Percentiles rank a stretch among this genome's conserved stretches.
These are phyloP conservation scores for Pteronotus mesoamericanus DNA, from an alignment of 2,797 vertebrate genomes.

Conservation along the genomic window DNA sequence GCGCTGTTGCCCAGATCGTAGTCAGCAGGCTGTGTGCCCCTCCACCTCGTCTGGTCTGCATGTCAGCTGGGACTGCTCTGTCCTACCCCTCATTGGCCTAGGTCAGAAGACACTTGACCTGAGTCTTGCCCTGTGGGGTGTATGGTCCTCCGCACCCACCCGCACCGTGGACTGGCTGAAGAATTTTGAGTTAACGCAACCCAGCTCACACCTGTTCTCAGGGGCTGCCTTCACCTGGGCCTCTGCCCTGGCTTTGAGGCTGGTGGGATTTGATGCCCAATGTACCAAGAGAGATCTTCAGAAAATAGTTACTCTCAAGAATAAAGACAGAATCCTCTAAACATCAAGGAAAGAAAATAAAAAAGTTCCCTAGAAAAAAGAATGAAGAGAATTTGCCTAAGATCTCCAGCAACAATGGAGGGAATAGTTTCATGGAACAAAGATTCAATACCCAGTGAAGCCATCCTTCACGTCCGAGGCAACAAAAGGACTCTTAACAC, in stretches of 20 bases:
- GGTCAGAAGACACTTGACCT: not conserved
- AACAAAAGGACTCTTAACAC: fast-evolving
- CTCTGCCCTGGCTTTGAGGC: not conserved
- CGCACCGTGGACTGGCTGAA: fast-evolving
- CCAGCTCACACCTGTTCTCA: not conserved
- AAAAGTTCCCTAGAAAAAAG: not conserved
- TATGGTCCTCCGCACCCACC: no score
- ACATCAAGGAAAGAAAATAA: not conserved
- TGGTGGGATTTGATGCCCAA: not conserved
- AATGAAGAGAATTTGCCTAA: not conserved
- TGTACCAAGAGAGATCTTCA: fast-evolving
- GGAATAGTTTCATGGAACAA: not conserved
- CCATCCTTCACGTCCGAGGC: not conserved
- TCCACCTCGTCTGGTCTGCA: not conserved
- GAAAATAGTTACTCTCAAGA: not conserved
- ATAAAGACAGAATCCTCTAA: not conserved
- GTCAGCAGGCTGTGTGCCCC: not conserved
- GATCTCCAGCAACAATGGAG: not conserved
- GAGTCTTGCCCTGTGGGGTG: not conserved
- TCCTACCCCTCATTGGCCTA: not conserved
- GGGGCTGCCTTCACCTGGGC: not conserved
- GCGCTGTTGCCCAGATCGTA: not conserved
- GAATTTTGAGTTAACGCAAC: not conserved
- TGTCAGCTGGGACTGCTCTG: not conserved
- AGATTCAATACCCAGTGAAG: not conserved